Percentiles rank a stretch among this genome's conserved stretches.
These are phyloP conservation scores for Triplophysa rosa DNA, from an alignment of 2,113 vertebrate genomes.

Conservation along the genomic window DNA sequence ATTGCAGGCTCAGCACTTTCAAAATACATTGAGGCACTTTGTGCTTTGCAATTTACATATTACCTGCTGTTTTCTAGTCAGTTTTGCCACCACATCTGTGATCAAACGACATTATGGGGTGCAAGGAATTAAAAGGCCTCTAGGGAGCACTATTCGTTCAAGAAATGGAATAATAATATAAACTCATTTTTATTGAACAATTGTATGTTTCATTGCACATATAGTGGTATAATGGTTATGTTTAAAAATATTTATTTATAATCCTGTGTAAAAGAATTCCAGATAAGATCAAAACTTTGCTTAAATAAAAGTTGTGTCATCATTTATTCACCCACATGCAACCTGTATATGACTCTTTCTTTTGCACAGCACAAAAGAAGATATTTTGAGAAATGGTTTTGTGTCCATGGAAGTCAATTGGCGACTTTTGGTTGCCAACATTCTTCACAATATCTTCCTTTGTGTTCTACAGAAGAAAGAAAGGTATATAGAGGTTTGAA, in stretches of 20 bases:
- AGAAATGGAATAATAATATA: background rate
- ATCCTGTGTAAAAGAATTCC: background rate
- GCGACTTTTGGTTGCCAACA: too few relatives aligned
- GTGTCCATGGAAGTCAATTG: too few relatives aligned
- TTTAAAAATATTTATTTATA: background rate
- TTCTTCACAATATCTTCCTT: too few relatives aligned
- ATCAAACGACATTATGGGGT: background rate
- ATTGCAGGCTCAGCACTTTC: slow-evolving; percentile 2
- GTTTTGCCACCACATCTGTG: background rate
- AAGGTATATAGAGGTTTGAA: too few relatives aligned
- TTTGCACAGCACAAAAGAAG: too few relatives aligned
- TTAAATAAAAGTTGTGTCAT: too few relatives aligned
- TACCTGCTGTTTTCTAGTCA: background rate
- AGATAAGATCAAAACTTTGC: too few relatives aligned
- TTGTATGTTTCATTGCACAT: background rate
- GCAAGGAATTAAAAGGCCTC: background rate
- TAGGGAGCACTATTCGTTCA: background rate
- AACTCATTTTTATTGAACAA: too few relatives aligned
- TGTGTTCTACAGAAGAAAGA: too few relatives aligned
- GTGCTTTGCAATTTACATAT: background rate
- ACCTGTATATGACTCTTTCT: too few relatives aligned
- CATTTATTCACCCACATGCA: too few relatives aligned
- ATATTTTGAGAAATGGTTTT: too few relatives aligned
- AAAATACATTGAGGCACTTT: background rate
- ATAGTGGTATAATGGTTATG: background rate